Conservation (phyloP, 2,888 invertebrate species). For the Yponomeuta evonymella region DNA sequence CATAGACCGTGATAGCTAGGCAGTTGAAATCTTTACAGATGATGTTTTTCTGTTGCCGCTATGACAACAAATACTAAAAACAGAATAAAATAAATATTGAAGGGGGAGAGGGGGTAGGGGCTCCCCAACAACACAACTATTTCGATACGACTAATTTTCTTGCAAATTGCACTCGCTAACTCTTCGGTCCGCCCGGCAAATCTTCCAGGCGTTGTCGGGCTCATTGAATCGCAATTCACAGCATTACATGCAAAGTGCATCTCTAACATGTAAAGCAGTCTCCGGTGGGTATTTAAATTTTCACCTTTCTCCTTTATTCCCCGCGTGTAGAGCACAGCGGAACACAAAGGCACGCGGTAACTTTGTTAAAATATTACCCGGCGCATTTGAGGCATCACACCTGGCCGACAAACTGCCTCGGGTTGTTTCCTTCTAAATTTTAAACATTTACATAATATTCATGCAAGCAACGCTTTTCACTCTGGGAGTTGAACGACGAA, state of each 20-base stretch:
- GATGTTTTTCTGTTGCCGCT: no score
- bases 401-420: constrained; percentile 27
- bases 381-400: constrained; percentile 53
- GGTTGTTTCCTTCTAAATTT: constrained; percentile 9
- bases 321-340: constrained; percentile 43
- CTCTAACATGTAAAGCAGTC: constrained; percentile 73
- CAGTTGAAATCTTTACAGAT: no score
- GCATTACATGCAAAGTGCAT: constrained; percentile 71
- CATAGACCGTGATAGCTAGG: no score
- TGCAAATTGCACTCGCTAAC: background rate
- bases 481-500: background rate
- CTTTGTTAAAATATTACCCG: constrained; percentile 62
- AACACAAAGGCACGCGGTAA: constrained; percentile 59
- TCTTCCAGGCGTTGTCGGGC: constrained; percentile 28
- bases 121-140: background rate
- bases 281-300: constrained; percentile 71
- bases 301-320: constrained; percentile 68
- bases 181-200: background rate
- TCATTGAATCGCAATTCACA: constrained; percentile 51
- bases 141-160: background rate
- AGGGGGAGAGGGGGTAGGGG: no score
- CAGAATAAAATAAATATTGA: no score
- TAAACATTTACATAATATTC: constrained; percentile 3
- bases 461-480: background rate
- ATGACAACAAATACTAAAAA: no score